Percentiles rank a stretch among this genome's conserved stretches.
Evolutionary conservation across 2,113 vertebrate genomes (phyloP).

Genomic region (Pituophis catenifer): DNA sequence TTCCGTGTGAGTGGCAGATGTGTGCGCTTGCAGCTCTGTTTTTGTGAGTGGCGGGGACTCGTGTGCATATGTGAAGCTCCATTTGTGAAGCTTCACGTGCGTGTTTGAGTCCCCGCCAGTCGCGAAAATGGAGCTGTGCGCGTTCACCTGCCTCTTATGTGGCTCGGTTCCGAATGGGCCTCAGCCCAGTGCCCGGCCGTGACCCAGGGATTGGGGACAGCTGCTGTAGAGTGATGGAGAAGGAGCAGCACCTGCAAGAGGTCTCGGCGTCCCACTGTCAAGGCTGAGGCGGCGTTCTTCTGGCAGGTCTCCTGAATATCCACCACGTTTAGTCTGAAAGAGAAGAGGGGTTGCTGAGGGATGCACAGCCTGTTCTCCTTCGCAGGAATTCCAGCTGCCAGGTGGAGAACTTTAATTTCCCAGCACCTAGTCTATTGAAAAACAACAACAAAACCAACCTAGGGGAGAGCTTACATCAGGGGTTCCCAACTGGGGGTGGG

Average conservation of each 20-base stretch:
- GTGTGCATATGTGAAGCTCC: neutral
- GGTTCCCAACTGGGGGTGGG: too few species aligned
- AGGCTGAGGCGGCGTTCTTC: slow-evolving; percentile 87
- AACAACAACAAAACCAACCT: neutral
- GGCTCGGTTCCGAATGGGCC: neutral
- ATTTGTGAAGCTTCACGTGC: neutral
- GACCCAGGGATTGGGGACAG: neutral
- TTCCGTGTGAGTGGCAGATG: neutral
- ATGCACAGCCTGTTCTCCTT: neutral
- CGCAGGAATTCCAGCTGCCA: neutral
- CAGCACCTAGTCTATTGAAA: neutral
- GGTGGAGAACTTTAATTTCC: neutral
- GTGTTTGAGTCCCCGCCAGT: neutral
- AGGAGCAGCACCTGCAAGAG: slow-evolving; percentile 85
- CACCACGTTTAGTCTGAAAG: slow-evolving; percentile 84
- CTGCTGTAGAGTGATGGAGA: neutral
- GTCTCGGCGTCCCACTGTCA: slow-evolving; percentile 86
- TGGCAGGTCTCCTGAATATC: slow-evolving; percentile 96
- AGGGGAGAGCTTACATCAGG: neutral
- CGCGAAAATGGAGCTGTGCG: neutral
- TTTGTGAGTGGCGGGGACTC: neutral
- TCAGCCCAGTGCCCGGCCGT: too few species aligned
- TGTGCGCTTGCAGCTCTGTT: neutral
- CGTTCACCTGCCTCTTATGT: neutral
- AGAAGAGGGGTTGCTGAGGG: neutral